phyloP scores from a whole-genome alignment of 2,888 invertebrate genomes.

The Heteromyza rotundicornis region DNA sequence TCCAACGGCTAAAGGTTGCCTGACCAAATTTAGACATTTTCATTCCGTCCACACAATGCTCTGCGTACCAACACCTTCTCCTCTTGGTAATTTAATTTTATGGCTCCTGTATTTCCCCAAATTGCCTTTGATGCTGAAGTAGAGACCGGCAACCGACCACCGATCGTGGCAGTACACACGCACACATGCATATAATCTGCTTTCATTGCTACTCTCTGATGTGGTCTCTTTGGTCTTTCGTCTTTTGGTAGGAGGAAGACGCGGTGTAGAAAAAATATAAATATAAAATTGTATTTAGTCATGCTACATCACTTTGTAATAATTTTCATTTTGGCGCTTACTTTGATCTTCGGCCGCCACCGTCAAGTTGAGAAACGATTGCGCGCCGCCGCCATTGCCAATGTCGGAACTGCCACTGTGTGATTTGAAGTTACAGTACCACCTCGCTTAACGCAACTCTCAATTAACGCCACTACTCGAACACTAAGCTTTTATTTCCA shows the following conservation, averaged over 20 bases:
- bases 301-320: constrained; percentile 63
- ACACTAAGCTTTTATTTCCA: no score
- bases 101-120: constrained; percentile 47
- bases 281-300: constrained; percentile 62
- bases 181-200: background rate
- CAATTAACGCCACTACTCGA: no score
- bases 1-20: no score
- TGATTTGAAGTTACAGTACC: no score
- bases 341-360: constrained; percentile 55
- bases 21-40: no score
- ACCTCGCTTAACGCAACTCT: no score
- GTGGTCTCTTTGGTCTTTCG: constrained; percentile 13
- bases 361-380: constrained; percentile 26
- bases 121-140: constrained; percentile 28
- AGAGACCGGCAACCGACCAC: constrained; percentile 16
- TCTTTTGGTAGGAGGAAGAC: background rate
- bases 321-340: constrained; percentile 55
- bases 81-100: constrained; percentile 47
- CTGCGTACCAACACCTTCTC: background rate
- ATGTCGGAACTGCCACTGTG: constrained; percentile 13
- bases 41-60: no score
- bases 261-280: constrained; percentile 32
- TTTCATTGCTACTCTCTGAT: background rate
- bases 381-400: constrained; percentile 29
- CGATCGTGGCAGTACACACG: background rate